A percentile compares a stretch with the other conserved stretches of the same genome.
These are phyloP conservation scores for Formica selysi DNA, from an alignment of 1,140 invertebrate species.

Conservation along the genomic window DNA sequence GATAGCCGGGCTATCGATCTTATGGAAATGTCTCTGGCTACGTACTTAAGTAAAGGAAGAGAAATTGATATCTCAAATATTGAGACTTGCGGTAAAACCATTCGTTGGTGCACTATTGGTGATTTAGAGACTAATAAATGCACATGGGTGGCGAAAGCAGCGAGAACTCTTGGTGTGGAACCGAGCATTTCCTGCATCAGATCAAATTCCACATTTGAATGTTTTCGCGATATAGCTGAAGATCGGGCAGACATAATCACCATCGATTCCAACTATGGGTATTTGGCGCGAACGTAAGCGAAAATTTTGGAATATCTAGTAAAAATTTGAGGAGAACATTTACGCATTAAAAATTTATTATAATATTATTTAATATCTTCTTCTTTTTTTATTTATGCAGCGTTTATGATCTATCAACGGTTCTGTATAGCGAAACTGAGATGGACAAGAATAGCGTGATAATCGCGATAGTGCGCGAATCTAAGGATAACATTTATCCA, in stretches of 20 bases:
- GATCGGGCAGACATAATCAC: slow-evolving; percentile 89
- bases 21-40: slow-evolving; percentile 2
- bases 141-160: slow-evolving; percentile 87
- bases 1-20: slow-evolving; percentile 49
- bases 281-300: slow-evolving; percentile 89
- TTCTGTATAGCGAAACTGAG: slow-evolving; percentile 87
- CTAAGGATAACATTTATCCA: slow-evolving; percentile 72
- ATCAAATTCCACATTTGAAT: slow-evolving; percentile 85
- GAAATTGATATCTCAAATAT: slow-evolving; percentile 71
- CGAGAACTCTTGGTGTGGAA: slow-evolving; percentile 87
- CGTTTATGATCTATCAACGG: slow-evolving; percentile 86
- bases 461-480: slow-evolving; percentile 87
- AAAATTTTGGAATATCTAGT: neutral
- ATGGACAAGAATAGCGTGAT: slow-evolving; percentile 82
- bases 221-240: slow-evolving; percentile 88
- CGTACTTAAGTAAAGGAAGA: slow-evolving; percentile 79
- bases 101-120: slow-evolving; percentile 88
- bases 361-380: neutral
- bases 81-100: slow-evolving; percentile 83
- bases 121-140: slow-evolving; percentile 88
- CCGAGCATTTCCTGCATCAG: slow-evolving; percentile 87
- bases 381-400: slow-evolving; percentile 79
- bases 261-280: slow-evolving; percentile 90
- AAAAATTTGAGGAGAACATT: neutral
- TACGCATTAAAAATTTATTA: neutral